phyloP scores from a whole-genome alignment of 1,140 invertebrate genomes.

The Drosophila saltans region DNA sequence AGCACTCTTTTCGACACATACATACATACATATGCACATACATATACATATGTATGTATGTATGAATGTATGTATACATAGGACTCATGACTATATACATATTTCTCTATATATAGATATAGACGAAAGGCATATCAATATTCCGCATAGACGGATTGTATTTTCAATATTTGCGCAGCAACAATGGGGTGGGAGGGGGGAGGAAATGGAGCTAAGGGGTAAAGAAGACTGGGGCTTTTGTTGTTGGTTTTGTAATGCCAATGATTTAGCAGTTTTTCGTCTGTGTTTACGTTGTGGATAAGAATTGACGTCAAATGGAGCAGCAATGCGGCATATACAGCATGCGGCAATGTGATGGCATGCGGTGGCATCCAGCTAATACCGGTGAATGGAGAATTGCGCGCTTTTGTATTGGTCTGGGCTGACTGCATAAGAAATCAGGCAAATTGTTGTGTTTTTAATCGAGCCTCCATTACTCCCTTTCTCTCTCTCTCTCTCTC shows the following conservation, averaged over 20 bases:
- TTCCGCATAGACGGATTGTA: conserved; percentile 79
- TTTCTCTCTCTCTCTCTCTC: background rate
- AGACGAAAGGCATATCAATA: conserved; percentile 73
- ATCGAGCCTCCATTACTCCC: conserved; percentile 45
- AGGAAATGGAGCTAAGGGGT: too few relatives aligned
- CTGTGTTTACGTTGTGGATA: conserved; percentile 80
- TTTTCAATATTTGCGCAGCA: conserved; percentile 80
- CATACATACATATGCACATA: conserved; percentile 19
- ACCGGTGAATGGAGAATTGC: conserved; percentile 1
- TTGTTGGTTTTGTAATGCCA: conserved; percentile 80
- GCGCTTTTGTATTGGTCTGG: conserved; percentile 7
- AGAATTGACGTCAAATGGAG: conserved; percentile 49
- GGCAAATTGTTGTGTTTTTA: conserved; percentile 78
- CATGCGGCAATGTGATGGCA: background rate
- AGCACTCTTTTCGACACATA: conserved; percentile 53
- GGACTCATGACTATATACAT: too few relatives aligned
- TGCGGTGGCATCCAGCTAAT: conserved; percentile 8
- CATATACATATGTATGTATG: conserved; percentile 20
- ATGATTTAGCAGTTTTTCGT: conserved; percentile 82
- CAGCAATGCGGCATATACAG: conserved; percentile 13
- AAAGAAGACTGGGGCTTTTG: conserved; percentile 49
- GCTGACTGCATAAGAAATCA: conserved; percentile 75
- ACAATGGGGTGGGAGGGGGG: conserved; percentile 1
- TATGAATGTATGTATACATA: conserved; percentile 29
- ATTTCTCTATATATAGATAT: conserved; percentile 34